Percentiles rank a stretch among this genome's conserved stretches.
Conservation (phyloP, 92 coral and sea anemone genomes). For the Muricea muricata region DNA sequence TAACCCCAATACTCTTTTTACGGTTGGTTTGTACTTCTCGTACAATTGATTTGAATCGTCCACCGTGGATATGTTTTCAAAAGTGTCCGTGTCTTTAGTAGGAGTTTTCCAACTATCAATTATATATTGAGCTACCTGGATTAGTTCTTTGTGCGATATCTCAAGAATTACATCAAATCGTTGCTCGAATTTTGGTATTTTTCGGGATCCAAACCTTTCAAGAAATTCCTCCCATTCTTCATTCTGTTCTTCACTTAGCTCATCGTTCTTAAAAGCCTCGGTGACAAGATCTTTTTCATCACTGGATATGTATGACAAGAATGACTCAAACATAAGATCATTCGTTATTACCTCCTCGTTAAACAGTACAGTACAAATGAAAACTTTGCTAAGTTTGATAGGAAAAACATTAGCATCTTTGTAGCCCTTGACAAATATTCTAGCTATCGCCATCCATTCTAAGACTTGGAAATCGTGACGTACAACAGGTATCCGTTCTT, state of each 20-base stretch:
- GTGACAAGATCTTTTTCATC: conserved; percentile 70
- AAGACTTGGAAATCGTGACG: conserved; percentile 59
- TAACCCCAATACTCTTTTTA: conserved; percentile 60
- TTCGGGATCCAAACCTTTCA: conserved; percentile 50
- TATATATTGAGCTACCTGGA: conserved; percentile 64
- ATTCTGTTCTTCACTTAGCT: conserved; percentile 38
- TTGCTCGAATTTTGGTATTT: conserved; percentile 32
- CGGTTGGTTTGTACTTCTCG: conserved; percentile 48
- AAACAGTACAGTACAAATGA: conserved; percentile 48
- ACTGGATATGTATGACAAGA: conserved; percentile 44
- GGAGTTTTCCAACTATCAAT: conserved; percentile 56
- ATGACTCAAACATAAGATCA: conserved; percentile 49
- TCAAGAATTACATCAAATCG: conserved; percentile 48
- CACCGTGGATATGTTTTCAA: conserved; percentile 43
- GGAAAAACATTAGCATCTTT: conserved; percentile 48
- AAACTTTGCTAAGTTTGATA: conserved; percentile 44
- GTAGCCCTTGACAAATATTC: conserved; percentile 63
- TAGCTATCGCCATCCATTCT: conserved; percentile 59
- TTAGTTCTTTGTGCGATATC: conserved; percentile 68
- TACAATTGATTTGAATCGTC: conserved; percentile 38
- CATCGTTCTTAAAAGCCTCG: conserved; percentile 8
- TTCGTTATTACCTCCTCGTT: conserved; percentile 39
- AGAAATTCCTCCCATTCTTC: conserved; percentile 61
- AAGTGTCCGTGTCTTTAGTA: conserved; percentile 2
- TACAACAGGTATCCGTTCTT: conserved; percentile 60